Evolutionary conservation across 2,113 vertebrate species (phyloP).

Genomic region (Hipposideros armiger): DNA sequence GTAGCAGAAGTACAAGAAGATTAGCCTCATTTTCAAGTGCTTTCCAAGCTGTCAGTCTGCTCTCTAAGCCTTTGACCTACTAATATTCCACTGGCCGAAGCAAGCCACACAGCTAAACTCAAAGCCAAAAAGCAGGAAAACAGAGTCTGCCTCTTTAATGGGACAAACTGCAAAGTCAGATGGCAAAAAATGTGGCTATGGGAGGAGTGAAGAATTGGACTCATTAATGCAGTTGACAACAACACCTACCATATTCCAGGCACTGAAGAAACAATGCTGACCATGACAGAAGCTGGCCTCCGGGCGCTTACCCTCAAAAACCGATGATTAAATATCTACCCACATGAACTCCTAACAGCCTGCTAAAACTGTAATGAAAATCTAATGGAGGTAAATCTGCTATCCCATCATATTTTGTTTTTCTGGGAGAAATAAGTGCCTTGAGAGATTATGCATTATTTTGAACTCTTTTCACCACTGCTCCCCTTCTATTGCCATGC

Average conservation of each 20-base stretch:
- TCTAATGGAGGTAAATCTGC: neutral
- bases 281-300: neutral
- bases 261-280: neutral
- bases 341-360: neutral
- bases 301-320: neutral
- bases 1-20: neutral
- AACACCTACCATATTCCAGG: neutral
- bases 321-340: neutral
- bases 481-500: neutral
- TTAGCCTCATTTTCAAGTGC: constrained; percentile 10
- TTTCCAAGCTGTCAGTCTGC: neutral
- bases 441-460: constrained; percentile 8
- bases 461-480: neutral
- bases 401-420: neutral
- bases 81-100: neutral
- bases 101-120: neutral
- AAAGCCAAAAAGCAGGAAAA: constrained; percentile 16
- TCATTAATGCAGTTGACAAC: neutral
- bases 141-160: neutral
- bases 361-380: constrained; percentile 35
- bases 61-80: neutral
- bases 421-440: neutral
- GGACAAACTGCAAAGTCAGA: neutral
- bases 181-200: neutral
- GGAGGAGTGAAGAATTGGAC: neutral